Conservation (phyloP, 2,888 invertebrate genomes). For the Latrodectus elegans region DNA sequence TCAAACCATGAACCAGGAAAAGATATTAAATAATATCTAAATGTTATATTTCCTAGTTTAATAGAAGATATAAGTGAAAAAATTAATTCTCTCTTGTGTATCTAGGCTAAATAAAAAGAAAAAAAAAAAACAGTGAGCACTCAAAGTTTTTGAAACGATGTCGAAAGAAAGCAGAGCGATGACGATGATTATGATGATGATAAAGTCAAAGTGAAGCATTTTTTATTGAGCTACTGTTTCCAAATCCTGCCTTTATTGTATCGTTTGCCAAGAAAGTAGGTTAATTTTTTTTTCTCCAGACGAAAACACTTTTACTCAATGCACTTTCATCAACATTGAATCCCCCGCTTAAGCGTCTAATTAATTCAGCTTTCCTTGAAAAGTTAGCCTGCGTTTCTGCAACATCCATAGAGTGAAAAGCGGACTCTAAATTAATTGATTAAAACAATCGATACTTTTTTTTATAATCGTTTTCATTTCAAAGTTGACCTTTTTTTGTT, state of each 20-base stretch:
- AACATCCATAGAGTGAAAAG: neutral
- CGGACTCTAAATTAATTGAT: neutral
- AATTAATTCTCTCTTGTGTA: too few species aligned
- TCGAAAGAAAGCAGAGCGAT: neutral
- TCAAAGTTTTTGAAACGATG: neutral
- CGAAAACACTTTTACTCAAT: neutral
- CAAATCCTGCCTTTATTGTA: neutral
- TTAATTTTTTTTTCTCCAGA: neutral
- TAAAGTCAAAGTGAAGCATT: neutral
- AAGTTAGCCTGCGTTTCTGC: neutral
- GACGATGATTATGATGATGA: neutral
- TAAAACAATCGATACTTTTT: neutral
- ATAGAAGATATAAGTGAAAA: neutral
- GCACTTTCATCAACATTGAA: neutral
- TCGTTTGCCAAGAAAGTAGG: neutral
- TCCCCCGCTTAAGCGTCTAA: neutral
- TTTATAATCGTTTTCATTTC: neutral
- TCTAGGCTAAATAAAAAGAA: too few species aligned
- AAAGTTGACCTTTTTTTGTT: neutral
- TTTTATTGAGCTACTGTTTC: slow-evolving; percentile 1
- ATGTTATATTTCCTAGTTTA: neutral
- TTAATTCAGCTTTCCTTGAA: neutral
- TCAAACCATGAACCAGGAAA: too few species aligned
- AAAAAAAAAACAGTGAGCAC: neutral
- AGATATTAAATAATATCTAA: too few species aligned